phyloP scores from a whole-genome alignment of 2,888 invertebrate species.

The Diarsia mendica region DNA sequence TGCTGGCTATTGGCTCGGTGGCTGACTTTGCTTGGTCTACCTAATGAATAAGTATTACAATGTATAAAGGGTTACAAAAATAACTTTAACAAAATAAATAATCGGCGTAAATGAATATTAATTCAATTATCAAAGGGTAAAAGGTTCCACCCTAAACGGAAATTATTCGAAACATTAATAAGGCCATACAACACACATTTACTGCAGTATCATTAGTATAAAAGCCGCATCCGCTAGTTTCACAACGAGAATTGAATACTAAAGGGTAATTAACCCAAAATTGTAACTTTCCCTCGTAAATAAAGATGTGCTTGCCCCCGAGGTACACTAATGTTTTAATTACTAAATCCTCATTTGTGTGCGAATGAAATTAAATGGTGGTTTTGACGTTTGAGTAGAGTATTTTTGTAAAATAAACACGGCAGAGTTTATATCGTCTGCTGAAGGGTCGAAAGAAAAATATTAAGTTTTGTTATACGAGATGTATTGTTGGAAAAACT shows the following conservation, averaged over 20 bases:
- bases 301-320: conserved; percentile 28
- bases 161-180: background rate
- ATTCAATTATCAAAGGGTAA: background rate
- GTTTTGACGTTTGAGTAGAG: conserved; percentile 18
- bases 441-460: conserved; percentile 24
- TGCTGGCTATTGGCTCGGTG: too few species aligned
- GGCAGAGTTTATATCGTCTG: background rate
- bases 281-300: conserved; percentile 40
- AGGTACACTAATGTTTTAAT: conserved; percentile 58
- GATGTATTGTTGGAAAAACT: background rate
- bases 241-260: conserved; percentile 45
- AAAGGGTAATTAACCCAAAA: conserved; percentile 57
- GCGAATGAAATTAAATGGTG: conserved; percentile 42
- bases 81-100: too few species aligned
- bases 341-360: conserved; percentile 48
- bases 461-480: background rate
- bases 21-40: too few species aligned
- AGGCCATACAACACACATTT: conserved; percentile 21
- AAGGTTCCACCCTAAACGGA: background rate
- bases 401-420: conserved; percentile 24
- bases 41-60: background rate
- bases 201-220: conserved; percentile 43
- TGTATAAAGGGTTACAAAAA: background rate
- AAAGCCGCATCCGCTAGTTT: conserved; percentile 44
- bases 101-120: background rate